A percentile compares a stretch with the other conserved stretches of the same genome.
Evolutionary conservation across 2,888 invertebrate genomes (phyloP).

Genomic region (Gryllus longicercus): DNA sequence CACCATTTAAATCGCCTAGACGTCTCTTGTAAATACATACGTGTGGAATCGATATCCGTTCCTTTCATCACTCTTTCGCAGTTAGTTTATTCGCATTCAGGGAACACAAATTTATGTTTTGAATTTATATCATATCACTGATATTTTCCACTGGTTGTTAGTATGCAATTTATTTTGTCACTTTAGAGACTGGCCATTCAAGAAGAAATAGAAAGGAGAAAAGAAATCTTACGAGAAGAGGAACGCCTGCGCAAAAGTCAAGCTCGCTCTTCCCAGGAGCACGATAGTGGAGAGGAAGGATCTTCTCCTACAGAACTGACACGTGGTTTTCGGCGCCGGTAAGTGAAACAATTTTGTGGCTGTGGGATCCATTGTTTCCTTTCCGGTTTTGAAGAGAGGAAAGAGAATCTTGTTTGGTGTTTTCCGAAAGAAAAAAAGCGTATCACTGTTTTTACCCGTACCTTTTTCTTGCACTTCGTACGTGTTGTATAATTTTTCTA

Average conservation of each 20-base stretch:
- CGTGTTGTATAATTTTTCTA: background rate
- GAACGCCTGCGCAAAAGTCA: constrained; percentile 41
- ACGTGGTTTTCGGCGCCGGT: background rate
- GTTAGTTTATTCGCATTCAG: too few species aligned
- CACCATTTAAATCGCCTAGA: too few species aligned
- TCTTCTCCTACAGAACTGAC: background rate
- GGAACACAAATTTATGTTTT: too few species aligned
- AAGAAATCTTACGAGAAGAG: constrained; percentile 71
- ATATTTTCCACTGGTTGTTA: constrained; percentile 36
- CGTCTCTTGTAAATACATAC: too few species aligned
- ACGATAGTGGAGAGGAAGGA: background rate
- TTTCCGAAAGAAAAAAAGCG: too few species aligned
- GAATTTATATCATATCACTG: background rate
- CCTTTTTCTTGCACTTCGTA: too few species aligned
- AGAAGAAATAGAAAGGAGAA: constrained; percentile 72
- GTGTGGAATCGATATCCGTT: too few species aligned
- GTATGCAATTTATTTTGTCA: constrained; percentile 29
- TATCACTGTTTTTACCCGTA: too few species aligned
- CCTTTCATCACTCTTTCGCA: too few species aligned
- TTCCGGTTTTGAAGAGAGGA: too few species aligned
- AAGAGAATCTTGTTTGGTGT: too few species aligned
- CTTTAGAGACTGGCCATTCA: constrained; percentile 63
- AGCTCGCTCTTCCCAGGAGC: background rate
- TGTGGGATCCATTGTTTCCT: too few species aligned
- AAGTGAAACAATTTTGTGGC: background rate